Evolutionary conservation across 1,140 invertebrate species (phyloP), one percentile per base, ranked within the genome.

Genomic region (Rhyzopertha dominica): DNA sequence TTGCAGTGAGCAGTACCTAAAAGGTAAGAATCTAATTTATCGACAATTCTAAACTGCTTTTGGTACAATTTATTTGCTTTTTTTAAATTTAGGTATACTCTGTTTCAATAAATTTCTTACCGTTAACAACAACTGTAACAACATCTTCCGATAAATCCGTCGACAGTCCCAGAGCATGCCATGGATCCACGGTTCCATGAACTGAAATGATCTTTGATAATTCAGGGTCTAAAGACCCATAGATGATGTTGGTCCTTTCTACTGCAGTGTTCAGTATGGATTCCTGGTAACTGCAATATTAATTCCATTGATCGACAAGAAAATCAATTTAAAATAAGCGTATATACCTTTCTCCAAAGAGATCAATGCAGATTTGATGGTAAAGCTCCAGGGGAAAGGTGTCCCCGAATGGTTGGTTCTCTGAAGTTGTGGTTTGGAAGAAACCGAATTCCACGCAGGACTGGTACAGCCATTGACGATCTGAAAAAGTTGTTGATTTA

Each of bases 391-490:
- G 52, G 0, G 80, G 75, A 56, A 81, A 71, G 62, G 66, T 46
- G n/a, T 26, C 17, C 52, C 85, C 78, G 70, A 90, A 81, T 16
- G 83, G 73, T 59, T 85, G 76, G 14, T 76, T 68, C 0, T 54
- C 48, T 0, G 72, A 74, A 42, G 76, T 77, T 0, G 84, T 78
- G 1, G 81, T 83, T 67, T 90, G 86, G 66, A 78, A 91, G 67
- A 81, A 91, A 20, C 86, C 87, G 57, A 83, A 92, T 65, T 91
- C 87, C 9, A 80, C 81, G 65, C 88, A 92, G 0, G 85, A 89
- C 66, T 90, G 87, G 56, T 86, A 89, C 17, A 73, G 76, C 87
- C 87, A 91, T 29, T 80, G 78, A 5, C 80, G 74, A 43, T 63
- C 81, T 79, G 24, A 25, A 54, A 51, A 28, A 10, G 7, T 41